These are phyloP conservation scores for Aselliscus stoliczkanus DNA, from an alignment of 2,797 vertebrate genomes.

Conservation along the genomic window DNA sequence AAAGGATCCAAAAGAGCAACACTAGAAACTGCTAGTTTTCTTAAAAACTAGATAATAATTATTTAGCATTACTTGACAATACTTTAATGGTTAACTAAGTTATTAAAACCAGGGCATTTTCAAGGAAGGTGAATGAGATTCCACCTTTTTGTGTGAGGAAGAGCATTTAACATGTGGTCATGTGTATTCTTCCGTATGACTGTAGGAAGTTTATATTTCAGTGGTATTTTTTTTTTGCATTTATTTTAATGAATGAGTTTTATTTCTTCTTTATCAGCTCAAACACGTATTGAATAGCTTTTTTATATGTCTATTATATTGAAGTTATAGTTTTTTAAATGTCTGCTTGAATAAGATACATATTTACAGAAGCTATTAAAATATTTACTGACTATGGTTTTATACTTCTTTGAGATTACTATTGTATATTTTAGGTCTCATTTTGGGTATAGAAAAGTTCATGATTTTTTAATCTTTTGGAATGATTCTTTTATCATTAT, in stretches of 20 bases:
- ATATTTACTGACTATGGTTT: not conserved
- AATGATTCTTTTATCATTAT: not conserved
- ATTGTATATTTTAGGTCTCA: not conserved
- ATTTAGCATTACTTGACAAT: not conserved
- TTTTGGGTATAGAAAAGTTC: not conserved
- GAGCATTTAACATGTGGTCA: not conserved
- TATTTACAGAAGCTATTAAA: not conserved
- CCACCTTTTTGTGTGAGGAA: not conserved
- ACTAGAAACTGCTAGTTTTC: not conserved
- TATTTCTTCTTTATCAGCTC: not conserved
- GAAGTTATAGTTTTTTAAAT: not conserved
- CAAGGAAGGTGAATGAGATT: not conserved
- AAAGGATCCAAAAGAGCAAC: not conserved
- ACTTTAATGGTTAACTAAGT: not conserved
- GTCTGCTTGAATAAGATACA: not conserved
- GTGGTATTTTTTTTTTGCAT: not conserved
- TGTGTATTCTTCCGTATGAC: not conserved
- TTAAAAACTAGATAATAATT: not conserved
- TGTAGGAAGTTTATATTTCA: not conserved
- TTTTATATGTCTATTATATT: not conserved
- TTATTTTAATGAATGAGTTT: not conserved
- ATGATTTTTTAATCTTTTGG: not conserved
- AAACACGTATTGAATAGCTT: not conserved
- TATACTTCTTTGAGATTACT: not conserved
- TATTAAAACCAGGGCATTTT: not conserved